Base-by-base conservation (phyloP, 2,113 vertebrate species). In the Pogona vitticeps region DNA sequence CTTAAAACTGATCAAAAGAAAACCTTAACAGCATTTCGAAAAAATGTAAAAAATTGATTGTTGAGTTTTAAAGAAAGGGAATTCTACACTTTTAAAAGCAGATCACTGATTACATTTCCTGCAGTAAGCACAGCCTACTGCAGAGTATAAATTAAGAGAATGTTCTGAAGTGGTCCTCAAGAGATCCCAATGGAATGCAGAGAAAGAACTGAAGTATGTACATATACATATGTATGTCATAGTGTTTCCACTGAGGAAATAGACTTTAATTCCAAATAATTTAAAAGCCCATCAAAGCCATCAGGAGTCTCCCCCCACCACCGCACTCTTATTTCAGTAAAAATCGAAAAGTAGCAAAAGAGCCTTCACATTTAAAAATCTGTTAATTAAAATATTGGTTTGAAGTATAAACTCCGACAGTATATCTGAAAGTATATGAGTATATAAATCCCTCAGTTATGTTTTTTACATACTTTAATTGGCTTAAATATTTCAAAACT, bases 381-480 rank as follows among this genome's bases (percentile, higher is more conserved):
- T 72, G 46, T 21, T 38, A 58, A 38, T 72, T 83, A 83, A 33
- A 58, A n/a, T 58, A n/a, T 58, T 59, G 71, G 58, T 83, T 38
- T 83, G n/a, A 83, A 72, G n/a, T 58, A 33, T 72, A n/a, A 83
- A 58, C 23, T 38, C 67, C 58, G n/a, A 83, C 6, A 72, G 26
- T 36, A 71, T 33, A 21, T 28, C 71, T 58, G 21, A 56, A 71
- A 33, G 21, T 17, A 18, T 6, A 26, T 56, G 56, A 33, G 21
- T 17, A 18, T 6, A 26, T 56, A 26, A 71, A 70, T 58, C 31
- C 7, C 23, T 52, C n/a, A 4, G 63, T 21, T 77, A 86, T 12
- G 1, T 14, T 80, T 36, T 86, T 84, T 80, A 28, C 46, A 40
- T 33, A 71, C 10, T 85, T 93, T 17, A 67, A 59, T 33, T 75